A percentile compares a stretch with the other conserved stretches of the same genome.
phyloP scores from a whole-genome alignment of 2,797 vertebrate genomes.

The Furcifer pardalis region DNA sequence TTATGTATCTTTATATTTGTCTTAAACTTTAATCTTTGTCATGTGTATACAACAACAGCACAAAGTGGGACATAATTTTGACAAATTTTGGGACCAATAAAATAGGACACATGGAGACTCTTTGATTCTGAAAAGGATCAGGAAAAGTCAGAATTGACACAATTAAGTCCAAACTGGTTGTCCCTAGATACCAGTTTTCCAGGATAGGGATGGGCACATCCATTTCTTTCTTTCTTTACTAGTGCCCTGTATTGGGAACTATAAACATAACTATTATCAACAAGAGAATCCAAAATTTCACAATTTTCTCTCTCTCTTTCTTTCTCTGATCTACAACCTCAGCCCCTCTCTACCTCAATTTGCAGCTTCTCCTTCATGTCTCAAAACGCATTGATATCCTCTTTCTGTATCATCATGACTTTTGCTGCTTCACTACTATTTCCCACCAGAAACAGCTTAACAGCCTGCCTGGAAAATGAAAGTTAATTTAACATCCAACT shows the following conservation, averaged over 20 bases:
- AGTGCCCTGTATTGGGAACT: not conserved
- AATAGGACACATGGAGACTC: too few species aligned
- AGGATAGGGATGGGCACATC: not conserved
- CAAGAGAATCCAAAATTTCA: not conserved
- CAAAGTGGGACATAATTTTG: too few species aligned
- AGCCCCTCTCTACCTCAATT: too few species aligned
- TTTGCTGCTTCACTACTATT: not conserved
- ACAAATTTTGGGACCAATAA: too few species aligned
- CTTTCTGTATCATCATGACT: not conserved
- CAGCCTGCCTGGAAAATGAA: not conserved
- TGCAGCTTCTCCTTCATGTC: not conserved
- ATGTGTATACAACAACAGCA: too few species aligned
- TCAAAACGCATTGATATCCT: not conserved
- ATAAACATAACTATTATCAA: too few species aligned
- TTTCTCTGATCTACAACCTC: not conserved
- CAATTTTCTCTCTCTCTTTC: not conserved
- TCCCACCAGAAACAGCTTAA: not conserved
- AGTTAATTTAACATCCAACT: not conserved
- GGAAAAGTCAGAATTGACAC: too few species aligned
- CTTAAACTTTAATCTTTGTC: too few species aligned
- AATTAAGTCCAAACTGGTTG: not conserved
- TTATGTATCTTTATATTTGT: too few species aligned
- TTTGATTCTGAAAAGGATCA: too few species aligned
- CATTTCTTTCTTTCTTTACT: not conserved
- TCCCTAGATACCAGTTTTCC: not conserved